Evolutionary conservation across 2,888 invertebrate species (phyloP).

Genomic region (Heteropelma amictum): DNA sequence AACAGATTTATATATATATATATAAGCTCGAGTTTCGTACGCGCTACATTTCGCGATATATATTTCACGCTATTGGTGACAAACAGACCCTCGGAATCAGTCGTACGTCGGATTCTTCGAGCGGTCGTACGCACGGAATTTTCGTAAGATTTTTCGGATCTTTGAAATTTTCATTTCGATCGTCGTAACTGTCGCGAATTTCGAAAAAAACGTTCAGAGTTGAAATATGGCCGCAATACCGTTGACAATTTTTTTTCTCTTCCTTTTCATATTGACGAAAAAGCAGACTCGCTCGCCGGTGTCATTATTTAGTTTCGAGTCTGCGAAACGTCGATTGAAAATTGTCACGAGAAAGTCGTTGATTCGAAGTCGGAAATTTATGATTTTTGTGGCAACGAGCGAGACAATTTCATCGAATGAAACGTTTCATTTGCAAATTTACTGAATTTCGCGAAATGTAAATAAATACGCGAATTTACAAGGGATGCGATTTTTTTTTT

Average conservation of each 20-base stretch:
- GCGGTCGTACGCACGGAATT: too few relatives aligned
- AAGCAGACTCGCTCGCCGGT: background rate
- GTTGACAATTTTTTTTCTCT: slow-evolving; percentile 18
- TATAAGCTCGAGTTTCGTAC: too few relatives aligned
- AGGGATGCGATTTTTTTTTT: background rate
- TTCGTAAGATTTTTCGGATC: slow-evolving; percentile 13
- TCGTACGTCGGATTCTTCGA: slow-evolving; percentile 40
- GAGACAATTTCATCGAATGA: too few relatives aligned
- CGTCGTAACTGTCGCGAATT: background rate
- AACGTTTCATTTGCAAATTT: too few relatives aligned
- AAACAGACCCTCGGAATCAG: slow-evolving; percentile 32
- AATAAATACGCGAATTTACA: background rate
- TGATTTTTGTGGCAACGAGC: too few relatives aligned
- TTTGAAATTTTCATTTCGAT: background rate
- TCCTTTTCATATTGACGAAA: background rate
- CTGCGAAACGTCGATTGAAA: slow-evolving; percentile 4
- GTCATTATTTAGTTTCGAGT: background rate
- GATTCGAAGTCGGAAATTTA: too few relatives aligned
- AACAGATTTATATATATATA: background rate
- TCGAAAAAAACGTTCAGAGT: background rate
- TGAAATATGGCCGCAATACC: too few relatives aligned
- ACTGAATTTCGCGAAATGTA: too few relatives aligned
- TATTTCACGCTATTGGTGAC: slow-evolving; percentile 36
- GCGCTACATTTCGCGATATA: background rate
- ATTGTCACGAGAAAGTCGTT: too few relatives aligned